phyloP scores from a whole-genome alignment of 2,797 vertebrate genomes.

The Melanotaenia nigrans region DNA sequence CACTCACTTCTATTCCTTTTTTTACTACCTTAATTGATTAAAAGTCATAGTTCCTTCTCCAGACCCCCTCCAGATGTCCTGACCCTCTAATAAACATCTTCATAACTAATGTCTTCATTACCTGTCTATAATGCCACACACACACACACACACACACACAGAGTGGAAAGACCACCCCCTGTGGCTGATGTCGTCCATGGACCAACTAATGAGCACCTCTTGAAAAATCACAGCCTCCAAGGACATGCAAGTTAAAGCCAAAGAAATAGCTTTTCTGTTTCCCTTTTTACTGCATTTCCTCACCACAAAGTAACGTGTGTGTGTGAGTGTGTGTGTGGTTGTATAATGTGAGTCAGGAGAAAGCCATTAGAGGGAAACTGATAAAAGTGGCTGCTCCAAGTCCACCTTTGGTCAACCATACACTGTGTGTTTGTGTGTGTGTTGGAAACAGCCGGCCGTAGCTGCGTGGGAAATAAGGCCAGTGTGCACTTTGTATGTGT shows the following conservation, averaged over 20 bases:
- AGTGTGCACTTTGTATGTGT: constrained; percentile 36
- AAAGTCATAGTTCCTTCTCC: constrained; percentile 6
- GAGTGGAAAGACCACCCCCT: constrained; percentile 38
- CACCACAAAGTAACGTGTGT: constrained; percentile 14
- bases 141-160: constrained; percentile 16
- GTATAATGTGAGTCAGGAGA: constrained; percentile 28
- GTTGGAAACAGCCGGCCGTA: neutral
- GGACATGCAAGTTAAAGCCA: constrained; percentile 10
- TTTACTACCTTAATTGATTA: constrained; percentile 17
- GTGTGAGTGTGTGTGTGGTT: constrained; percentile 4
- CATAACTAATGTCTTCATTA: constrained; percentile 44
- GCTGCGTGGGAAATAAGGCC: constrained; percentile 31
- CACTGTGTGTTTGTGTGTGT: constrained; percentile 2
- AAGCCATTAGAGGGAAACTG: constrained; percentile 41
- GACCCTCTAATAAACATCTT: constrained; percentile 32
- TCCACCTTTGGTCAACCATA: constrained; percentile 50
- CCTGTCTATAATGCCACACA: constrained; percentile 31
- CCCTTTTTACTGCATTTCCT: constrained; percentile 1
- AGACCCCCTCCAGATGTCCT: constrained; percentile 43
- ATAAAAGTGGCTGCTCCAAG: constrained; percentile 37
- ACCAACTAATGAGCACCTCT: constrained; percentile 49
- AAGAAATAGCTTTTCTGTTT: neutral
- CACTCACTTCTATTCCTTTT: neutral
- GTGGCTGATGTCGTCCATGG: constrained; percentile 2
- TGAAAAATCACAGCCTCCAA: constrained; percentile 29